Evolutionary conservation across 2,888 invertebrate genomes (phyloP), one percentile per base, ranked within the genome.

Genomic region (Schizotus pectinicornis): DNA sequence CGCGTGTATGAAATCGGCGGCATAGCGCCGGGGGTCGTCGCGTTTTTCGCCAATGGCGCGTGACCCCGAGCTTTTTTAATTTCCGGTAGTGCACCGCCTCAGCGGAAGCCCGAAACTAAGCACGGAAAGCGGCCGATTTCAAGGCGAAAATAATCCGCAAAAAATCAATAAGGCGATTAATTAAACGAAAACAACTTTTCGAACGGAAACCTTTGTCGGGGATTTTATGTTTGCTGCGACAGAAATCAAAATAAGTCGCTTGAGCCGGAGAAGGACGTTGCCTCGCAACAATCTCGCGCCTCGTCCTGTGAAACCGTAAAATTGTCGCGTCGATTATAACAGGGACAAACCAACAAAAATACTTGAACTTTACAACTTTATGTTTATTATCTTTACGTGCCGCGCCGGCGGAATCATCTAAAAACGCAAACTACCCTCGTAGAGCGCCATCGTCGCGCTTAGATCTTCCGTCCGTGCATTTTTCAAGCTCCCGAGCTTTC

Each of bases 371-470:
- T 47, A 38, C 33, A 54, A 59, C 53, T 59, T 59, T 53, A 43
- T 49, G 48, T 59, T 59, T 59, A 59, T 59, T 59, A 59, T 49
- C 49, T 54, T 54, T 59, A 59, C 58, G 58, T 59, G 58, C 34
- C 31, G 32, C 36, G 53, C 36, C 33, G 48, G 38, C 14, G 35
- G 31, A 48, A 42, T 53, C 49, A 32, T 38, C 53, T 59, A 43
- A 35, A 51, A 51, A 50, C 37, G 35, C 33, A 11, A 56, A 56
- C 49, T 56, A 36, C 46, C 22, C 49, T 43, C 41, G 11, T 33
- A 42, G 8, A 42, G 32, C 22, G 13, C 11, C 12, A 42, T 22
- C 30, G 14, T 30, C 30, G 14, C 32, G 42, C 22, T 22, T 22
- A 22, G 22, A 22, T 22, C 22, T 22, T 22, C 22, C 22, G 2